Percentiles rank a stretch among this genome's conserved stretches.
phyloP scores from a whole-genome alignment of 1,140 invertebrate species.

The Brachionus koreanus region DNA sequence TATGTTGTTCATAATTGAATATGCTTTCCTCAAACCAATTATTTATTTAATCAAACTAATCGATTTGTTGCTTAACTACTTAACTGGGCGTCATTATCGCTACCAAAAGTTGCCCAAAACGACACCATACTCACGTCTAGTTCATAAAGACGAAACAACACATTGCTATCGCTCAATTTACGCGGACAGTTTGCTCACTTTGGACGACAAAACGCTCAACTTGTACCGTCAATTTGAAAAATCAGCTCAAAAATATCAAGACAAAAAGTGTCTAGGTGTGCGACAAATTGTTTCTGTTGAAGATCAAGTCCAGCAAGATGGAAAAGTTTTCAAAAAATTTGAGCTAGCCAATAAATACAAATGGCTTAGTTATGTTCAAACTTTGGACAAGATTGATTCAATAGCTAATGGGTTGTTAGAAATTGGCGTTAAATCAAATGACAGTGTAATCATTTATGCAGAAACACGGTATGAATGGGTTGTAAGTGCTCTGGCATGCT shows the following conservation, averaged over 20 bases:
- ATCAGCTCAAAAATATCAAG: background rate
- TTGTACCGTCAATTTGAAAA: background rate
- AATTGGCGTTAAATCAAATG: conserved; percentile 64
- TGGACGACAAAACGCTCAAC: background rate
- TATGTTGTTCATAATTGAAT: conserved; percentile 19
- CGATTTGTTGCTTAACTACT: background rate
- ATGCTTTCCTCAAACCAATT: conserved; percentile 7
- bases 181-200: background rate
- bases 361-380: conserved; percentile 79
- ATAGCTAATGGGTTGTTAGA: conserved; percentile 64
- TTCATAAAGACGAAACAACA: background rate
- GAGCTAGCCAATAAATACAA: conserved; percentile 71
- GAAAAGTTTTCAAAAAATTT: conserved; percentile 85
- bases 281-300: conserved; percentile 84
- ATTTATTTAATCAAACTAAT: conserved; percentile 13
- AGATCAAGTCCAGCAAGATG: conserved; percentile 86
- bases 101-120: background rate
- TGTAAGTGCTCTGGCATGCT: conserved; percentile 84
- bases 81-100: background rate
- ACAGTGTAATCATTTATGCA: conserved; percentile 87
- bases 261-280: background rate
- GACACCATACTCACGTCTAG: background rate
- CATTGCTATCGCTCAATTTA: background rate
- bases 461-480: conserved; percentile 97
- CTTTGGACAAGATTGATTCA: conserved; percentile 68